A percentile compares a stretch with the other conserved stretches of the same genome.
These are phyloP conservation scores for Hydropotes inermis DNA, from an alignment of 2,113 vertebrate genomes.

Conservation along the genomic window DNA sequence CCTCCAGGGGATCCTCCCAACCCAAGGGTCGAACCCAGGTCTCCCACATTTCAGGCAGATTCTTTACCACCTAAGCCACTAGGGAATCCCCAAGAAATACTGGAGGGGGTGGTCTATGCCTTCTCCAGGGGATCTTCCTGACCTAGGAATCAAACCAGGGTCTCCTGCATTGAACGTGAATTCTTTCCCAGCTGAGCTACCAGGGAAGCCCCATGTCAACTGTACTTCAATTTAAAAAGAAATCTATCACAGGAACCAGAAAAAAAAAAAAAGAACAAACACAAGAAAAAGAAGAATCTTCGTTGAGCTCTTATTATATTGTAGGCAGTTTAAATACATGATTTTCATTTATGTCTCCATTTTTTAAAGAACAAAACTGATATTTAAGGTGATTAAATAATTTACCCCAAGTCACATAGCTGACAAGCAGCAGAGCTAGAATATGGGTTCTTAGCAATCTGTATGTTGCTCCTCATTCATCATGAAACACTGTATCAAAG, in stretches of 20 bases:
- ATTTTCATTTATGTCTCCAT: neutral
- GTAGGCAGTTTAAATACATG: neutral
- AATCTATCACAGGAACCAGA: neutral
- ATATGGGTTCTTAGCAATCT: neutral
- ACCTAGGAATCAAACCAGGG: neutral
- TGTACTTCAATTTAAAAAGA: neutral
- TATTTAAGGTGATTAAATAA: neutral
- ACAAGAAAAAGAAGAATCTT: neutral
- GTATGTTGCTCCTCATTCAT: neutral
- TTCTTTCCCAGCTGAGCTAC: neutral
- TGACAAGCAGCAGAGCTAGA: neutral
- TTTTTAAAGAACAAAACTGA: neutral
- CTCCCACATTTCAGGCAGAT: neutral
- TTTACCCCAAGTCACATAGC: neutral
- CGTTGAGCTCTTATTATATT: neutral
- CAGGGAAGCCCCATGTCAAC: neutral
- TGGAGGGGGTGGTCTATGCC: neutral
- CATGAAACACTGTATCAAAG: neutral
- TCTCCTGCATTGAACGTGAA: neutral
- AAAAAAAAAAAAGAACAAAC: neutral
- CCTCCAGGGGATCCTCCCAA: neutral
- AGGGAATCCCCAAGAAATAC: neutral
- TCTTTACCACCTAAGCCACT: neutral
- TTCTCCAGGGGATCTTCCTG: neutral
- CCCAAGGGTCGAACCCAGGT: neutral